Conservation (phyloP, 23 tunicate species). For the Halocynthia roretzi region DNA sequence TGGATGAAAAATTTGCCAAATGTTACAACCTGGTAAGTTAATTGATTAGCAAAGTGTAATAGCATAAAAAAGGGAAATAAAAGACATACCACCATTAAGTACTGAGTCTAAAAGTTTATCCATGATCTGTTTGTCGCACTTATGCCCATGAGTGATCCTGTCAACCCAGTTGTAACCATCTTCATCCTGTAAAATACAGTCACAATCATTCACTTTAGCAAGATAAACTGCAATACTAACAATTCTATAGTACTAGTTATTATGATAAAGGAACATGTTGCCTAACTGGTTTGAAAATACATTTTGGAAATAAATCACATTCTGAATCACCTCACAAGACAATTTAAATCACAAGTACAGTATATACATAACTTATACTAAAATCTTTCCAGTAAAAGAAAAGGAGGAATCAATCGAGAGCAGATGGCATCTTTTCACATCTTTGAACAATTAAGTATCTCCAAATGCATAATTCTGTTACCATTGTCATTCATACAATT, state of each 20-base stretch:
- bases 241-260: background rate
- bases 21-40: too few relatives aligned
- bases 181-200: conserved; percentile 35
- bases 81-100: too few relatives aligned
- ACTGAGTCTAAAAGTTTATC: conserved; percentile 7
- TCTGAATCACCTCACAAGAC: background rate
- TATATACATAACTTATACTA: too few relatives aligned
- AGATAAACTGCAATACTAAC: background rate
- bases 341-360: too few relatives aligned
- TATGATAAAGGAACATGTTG: background rate
- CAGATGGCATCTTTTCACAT: too few relatives aligned
- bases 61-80: too few relatives aligned
- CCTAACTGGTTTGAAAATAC: background rate
- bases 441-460: background rate
- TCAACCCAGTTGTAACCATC: conserved; percentile 64
- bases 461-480: background rate
- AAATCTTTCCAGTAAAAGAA: too few relatives aligned
- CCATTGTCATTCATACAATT: background rate
- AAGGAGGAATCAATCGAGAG: too few relatives aligned
- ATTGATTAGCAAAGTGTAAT: too few relatives aligned
- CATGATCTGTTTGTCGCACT: conserved; percentile 22
- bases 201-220: background rate
- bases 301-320: background rate
- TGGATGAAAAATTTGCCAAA: too few relatives aligned
- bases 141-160: conserved; percentile 14